Evolutionary conservation across 2,113 vertebrate species (phyloP).

Genomic region (Heptranchias perlo): DNA sequence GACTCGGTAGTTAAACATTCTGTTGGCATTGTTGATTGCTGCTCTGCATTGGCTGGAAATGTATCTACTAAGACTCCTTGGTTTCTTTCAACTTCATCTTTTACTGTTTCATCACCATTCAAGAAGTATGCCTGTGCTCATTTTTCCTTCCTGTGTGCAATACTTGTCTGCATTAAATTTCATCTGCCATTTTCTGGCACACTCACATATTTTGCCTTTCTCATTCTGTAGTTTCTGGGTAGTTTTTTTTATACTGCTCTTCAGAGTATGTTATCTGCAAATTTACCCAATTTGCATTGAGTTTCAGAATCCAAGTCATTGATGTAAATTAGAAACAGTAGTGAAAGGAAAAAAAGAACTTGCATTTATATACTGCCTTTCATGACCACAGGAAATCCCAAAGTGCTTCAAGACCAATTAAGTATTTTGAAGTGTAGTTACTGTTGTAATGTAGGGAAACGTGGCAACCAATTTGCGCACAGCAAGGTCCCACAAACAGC

Average conservation of each 20-base stretch:
- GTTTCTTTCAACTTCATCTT: not conserved
- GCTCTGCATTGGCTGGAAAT: not conserved
- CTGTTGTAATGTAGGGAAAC: not conserved
- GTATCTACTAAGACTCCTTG: not conserved
- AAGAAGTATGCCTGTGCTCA: too few relatives aligned
- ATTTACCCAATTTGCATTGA: not conserved
- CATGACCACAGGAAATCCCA: not conserved
- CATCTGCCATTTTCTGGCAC: too few relatives aligned
- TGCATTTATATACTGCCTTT: not conserved
- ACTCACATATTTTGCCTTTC: too few relatives aligned
- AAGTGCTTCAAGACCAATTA: not conserved
- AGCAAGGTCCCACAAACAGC: not conserved
- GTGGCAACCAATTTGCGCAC: not conserved
- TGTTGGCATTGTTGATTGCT: not conserved
- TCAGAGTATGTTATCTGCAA: too few relatives aligned
- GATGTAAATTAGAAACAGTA: not conserved
- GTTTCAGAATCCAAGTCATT: not conserved
- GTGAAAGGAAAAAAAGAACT: not conserved
- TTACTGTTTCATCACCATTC: not conserved
- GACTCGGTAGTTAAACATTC: not conserved
- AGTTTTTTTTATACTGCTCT: too few relatives aligned
- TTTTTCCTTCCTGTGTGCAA: too few relatives aligned
- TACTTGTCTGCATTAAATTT: too few relatives aligned
- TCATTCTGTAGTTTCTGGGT: too few relatives aligned
- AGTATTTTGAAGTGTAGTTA: not conserved